Conservation (phyloP, 2,797 vertebrate species). For the Fringilla coelebs region DNA sequence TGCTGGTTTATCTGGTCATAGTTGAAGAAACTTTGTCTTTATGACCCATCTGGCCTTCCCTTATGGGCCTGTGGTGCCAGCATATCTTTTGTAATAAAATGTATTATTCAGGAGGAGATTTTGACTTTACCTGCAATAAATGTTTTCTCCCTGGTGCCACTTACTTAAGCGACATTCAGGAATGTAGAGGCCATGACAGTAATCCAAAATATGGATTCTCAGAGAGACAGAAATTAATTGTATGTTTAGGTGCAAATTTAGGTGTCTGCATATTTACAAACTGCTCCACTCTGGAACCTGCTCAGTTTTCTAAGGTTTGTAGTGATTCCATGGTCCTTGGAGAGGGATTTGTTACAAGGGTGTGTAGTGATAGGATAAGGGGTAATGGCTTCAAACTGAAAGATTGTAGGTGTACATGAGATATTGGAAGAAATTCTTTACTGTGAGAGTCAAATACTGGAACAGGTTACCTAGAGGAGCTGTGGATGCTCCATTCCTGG, state of each 20-base stretch:
- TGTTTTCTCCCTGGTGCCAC: neutral
- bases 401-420: neutral
- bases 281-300: neutral
- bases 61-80: neutral
- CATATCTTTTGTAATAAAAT: neutral
- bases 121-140: neutral
- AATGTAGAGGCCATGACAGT: neutral
- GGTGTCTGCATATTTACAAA: neutral
- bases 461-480: neutral
- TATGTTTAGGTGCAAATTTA: neutral
- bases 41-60: neutral
- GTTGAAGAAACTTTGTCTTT: neutral
- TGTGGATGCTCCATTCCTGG: neutral
- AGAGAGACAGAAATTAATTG: neutral
- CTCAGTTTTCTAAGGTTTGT: neutral
- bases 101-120: neutral
- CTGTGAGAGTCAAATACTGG: neutral
- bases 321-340: neutral
- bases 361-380: neutral
- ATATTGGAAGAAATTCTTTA: neutral
- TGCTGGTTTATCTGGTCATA: neutral
- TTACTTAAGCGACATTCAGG: fast-evolving
- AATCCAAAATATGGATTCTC: neutral
- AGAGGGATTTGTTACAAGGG: neutral
- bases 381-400: neutral